These are phyloP conservation scores for Cottoperca gobio DNA, from an alignment of 2,797 vertebrate species.

Conservation along the genomic window DNA sequence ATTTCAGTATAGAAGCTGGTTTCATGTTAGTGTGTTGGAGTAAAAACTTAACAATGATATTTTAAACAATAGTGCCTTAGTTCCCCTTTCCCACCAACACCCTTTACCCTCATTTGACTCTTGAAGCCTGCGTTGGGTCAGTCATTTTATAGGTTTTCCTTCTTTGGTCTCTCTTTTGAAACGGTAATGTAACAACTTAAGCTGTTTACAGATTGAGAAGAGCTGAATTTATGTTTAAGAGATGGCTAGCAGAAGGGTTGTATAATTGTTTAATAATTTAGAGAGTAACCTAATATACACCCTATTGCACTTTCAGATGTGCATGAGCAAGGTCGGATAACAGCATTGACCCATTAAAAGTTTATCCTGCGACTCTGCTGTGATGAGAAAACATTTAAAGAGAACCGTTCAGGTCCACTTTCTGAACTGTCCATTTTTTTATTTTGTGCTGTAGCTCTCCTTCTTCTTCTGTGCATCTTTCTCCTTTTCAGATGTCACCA, in stretches of 20 bases:
- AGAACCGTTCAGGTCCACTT: not conserved
- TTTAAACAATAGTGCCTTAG: not conserved
- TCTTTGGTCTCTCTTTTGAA: not conserved
- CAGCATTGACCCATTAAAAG: not conserved
- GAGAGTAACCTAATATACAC: not conserved
- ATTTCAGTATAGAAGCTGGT: not conserved
- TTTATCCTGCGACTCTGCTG: not conserved
- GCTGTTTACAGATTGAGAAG: not conserved
- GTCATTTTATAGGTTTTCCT: slow-evolving; percentile 9
- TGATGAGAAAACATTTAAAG: not conserved
- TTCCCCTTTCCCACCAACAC: slow-evolving; percentile 17
- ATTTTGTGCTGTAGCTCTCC: not conserved
- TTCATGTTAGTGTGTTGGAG: not conserved
- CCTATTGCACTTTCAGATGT: not conserved
- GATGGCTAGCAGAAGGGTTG: not conserved
- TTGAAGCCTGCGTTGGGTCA: not conserved
- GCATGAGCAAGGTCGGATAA: not conserved
- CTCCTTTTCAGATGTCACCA: not conserved
- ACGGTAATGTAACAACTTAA: not conserved
- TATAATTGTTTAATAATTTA: not conserved
- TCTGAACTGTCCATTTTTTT: not conserved
- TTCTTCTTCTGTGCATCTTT: not conserved
- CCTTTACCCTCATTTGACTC: slow-evolving; percentile 16
- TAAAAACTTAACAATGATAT: not conserved
- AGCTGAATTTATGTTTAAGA: not conserved